Evolutionary conservation across 2,797 vertebrate species (phyloP), one percentile per base, ranked within the genome.

Genomic region (Sparus aurata): DNA sequence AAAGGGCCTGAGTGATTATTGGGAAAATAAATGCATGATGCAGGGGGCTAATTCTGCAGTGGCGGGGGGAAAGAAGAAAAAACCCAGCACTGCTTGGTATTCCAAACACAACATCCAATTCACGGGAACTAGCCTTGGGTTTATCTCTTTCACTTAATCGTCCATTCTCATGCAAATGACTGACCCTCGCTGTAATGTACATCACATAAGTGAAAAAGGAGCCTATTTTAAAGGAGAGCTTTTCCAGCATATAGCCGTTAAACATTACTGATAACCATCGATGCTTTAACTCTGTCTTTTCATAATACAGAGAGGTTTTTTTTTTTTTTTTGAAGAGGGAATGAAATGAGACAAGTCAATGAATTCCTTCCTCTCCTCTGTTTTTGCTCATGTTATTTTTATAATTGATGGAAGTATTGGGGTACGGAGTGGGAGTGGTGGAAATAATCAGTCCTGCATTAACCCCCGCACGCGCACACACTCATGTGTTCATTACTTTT

Each of bases 111-210:
- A 83, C 86, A 66, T 85, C 84, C 82, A 83, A 82, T 93, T 92
- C 89, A 93, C 89, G 77, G 87, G 84, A 91, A 91, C 90, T 92
- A 85, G 90, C 87, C 91, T 85, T 91, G 85, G 90, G 90, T 94
- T 93, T 93, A 91, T 94, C 90, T 87, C 92, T 91, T 92, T 91
- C 85, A 87, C 84, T 90, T 93, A 92, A 91, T 89, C 77, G 91
- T 91, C 87, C 85, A 93, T 93, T 93, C 91, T 94, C 87, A 93
- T 93, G 92, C 90, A 93, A 94, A 93, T 94, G 84, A 68, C 89
- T 91, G 90, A 90, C 90, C 92, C 91, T 89, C 49, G 81, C 87
- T 87, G 83, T 92, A 92, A 91, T 91, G 92, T 94, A 92, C 91
- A 93, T 93, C 90, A 69, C 88, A 88, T 91, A 90, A 91, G 90